Base-by-base conservation (phyloP, 2,888 invertebrate species). In the Leptinotarsa haldemani region DNA sequence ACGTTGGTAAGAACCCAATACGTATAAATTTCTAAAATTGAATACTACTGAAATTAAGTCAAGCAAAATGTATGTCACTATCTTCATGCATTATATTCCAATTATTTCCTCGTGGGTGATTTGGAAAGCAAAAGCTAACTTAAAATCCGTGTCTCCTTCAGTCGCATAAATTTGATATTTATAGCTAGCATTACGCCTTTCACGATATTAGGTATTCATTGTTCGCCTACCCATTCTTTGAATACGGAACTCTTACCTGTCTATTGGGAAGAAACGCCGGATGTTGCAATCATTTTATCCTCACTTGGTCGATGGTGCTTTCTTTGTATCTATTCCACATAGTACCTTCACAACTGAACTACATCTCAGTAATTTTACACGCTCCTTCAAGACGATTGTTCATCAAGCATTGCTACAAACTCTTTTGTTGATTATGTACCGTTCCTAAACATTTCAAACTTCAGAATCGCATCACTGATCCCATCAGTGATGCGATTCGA, bases 181-280 rank as follows among this genome's bases (percentile, higher is more conserved):
- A 61, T 61, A 30, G 40, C 5, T 61, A 40, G 7, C 30, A n/a
- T 40, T 61, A 61, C 61, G 16, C 61, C 61, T 30, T 61, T 61
- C 30, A n/a, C 61, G 9, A 56, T 20, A 40, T 40, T 40, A 18
- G 18, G 13, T 61, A 61, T 61, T 40, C 61, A 61, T 30, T 30
- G 61, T 61, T 61, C 30, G 30, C 61, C 16, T 18, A 61, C 61
- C 40, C 61, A 61, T 30, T 30, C n/a, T 61, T n/a, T n/a, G 30
- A n/a, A 61, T 18, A n/a, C 40, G 18, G 40, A 61, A 61, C 61
- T 61, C 30, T 61, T 61, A 40, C 61, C 61, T 61, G 16, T 30
- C n/a, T 25, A 61, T 5, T 18, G 15, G 1, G 18, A 52, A 58
- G 25, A 58, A 58, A 58, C 16, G 15, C 40, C 40, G 30, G 30